Evolutionary conservation across 2,888 invertebrate genomes (phyloP), one percentile per base, ranked within the genome.

Genomic region (Drosophila borborema): DNA sequence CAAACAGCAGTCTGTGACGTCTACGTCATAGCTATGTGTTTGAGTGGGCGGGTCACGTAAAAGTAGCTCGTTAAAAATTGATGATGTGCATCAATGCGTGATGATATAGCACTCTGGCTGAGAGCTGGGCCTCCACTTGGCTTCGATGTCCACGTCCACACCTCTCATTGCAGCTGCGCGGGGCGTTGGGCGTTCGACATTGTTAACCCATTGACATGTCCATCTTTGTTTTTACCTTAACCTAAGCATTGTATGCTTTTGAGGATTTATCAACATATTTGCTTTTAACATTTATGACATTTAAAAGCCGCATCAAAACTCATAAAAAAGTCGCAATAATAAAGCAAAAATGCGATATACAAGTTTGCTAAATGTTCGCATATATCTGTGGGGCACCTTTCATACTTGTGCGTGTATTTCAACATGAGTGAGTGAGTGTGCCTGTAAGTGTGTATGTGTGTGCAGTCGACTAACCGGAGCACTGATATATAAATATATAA

Each of bases 51-150:
- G 81, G 71, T 80, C 86, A 84, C 82, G 80, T 84, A 83, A 76
- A 78, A 80, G 80, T 72, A 62, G 84, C 83, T 83, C 83, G 84
- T 84, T 86, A 83, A 84, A 86, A 86, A 86, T 86, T 86, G 78
- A 84, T 83, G 84, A 84, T 82, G 83, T 86, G 86, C 83, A 84
- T 84, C 86, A 86, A 83, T 73, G 80, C 75, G 83, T 67, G 77
- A 48, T 64, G 64, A 67, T 77, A 71, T 62, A 55, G 66, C 64
- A 28, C 55, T 61, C 70, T n/a, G 61, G 63, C 66, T 60, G 34
- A 60, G n/a, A 66, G 73, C 36, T 48, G 23, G 51, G 38, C 14
- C 31, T 69, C 34, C 23, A 16, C 8, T 16, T 14, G 46, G 46
- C 3, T 8, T 3, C 23, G 28, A 16, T 14, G 46, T 14, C 46